A percentile compares a stretch with the other conserved stretches of the same genome.
Evolutionary conservation across 2,113 vertebrate genomes (phyloP).

Genomic region (Puma concolor): DNA sequence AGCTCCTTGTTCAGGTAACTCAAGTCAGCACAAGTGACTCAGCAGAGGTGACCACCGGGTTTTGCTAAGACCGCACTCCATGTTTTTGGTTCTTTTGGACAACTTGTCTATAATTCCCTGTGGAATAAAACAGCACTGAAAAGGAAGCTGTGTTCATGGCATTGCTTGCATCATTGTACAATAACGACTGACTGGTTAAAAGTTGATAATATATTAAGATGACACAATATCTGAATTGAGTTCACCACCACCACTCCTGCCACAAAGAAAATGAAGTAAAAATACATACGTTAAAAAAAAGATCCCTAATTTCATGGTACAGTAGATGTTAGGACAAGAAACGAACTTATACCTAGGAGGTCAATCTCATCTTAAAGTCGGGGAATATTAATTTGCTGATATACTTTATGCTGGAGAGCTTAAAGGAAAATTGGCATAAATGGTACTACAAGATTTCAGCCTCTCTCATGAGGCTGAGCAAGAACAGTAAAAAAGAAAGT

Average conservation of each 20-base stretch:
- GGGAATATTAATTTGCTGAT: conserved; percentile 69
- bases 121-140: neutral
- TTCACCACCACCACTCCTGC: neutral
- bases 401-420: neutral
- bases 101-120: neutral
- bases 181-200: neutral
- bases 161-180: neutral
- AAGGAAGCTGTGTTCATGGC: neutral
- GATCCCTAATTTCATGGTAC: neutral
- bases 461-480: neutral
- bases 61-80: neutral
- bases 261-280: conserved; percentile 30
- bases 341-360: conserved; percentile 46
- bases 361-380: conserved; percentile 67
- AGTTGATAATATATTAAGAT: neutral
- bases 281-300: neutral
- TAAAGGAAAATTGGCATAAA: conserved; percentile 58
- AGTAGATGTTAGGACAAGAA: conserved; percentile 57
- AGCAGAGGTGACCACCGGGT: neutral
- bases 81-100: neutral
- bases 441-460: neutral
- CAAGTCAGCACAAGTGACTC: neutral
- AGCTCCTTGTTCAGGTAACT: neutral
- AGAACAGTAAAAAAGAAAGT: conserved; percentile 59
- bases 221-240: neutral